Evolutionary conservation across 2,113 vertebrate genomes (phyloP), one percentile per base, ranked within the genome.

Genomic region (Pogonocichla stellata): DNA sequence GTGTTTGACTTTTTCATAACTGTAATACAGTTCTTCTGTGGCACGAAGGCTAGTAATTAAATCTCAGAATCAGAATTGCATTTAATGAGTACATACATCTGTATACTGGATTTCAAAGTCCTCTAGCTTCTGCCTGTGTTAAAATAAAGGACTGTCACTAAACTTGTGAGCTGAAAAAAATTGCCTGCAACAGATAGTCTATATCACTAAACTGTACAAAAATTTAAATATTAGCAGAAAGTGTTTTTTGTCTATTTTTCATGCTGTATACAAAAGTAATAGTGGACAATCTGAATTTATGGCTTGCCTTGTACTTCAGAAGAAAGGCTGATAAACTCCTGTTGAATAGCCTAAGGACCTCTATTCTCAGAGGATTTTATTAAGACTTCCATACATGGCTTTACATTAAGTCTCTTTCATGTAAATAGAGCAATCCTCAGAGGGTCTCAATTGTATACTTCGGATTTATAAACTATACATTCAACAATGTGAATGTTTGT

Each of bases 401-500:
- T 96, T 78, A 54, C 28, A 80, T 33, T 88, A 82, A 54, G 22
- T 67, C 11, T 50, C 51, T 88, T 45, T 53, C 62, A 48, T 0
- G 0, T 80, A 40, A 93, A 58, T 53, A 83, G 47, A 57, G 24
- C 74, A 71, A 47, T 75, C 53, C 50, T 80, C 48, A 86, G 38
- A 57, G 66, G 43, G 14, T 77, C 38, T 64, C 62, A 42, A 34
- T 50, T 78, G 90, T 92, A 45, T 45, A 70, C 81, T 34, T 86
- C 78, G 20, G 26, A 78, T 90, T 89, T 95, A 58, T n/a, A 80
- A 92, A 80, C 51, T 73, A 10, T 48, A 85, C 31, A 14, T 40
- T 88, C 74, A 93, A 71, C 57, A 94, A 88, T 66, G 66, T 91
- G 58, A 80, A 88, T 28, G 25, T 50, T 92, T 75, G 62, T 94